A percentile compares a stretch with the other conserved stretches of the same genome.
Evolutionary conservation across 2,797 vertebrate genomes (phyloP).

Genomic region (Mormyrops attenuatus): DNA sequence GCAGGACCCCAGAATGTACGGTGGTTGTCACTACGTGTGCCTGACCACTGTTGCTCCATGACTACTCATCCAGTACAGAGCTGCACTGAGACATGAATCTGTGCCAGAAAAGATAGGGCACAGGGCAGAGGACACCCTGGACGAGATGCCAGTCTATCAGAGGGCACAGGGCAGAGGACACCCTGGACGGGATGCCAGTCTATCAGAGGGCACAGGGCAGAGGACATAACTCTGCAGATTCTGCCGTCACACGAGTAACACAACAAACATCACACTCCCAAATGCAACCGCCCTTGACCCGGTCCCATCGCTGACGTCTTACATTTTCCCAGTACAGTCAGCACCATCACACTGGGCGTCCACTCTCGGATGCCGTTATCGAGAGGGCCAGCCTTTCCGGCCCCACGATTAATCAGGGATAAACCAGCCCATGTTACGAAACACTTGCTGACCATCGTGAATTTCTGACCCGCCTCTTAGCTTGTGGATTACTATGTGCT

Average conservation of each 20-base stretch:
- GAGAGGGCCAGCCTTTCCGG: not conserved
- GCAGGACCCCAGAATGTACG: not conserved
- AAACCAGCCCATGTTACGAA: not conserved
- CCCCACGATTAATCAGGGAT: not conserved
- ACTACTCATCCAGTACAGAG: not conserved
- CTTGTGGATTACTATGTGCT: not conserved
- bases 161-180: too few relatives aligned
- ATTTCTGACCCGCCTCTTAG: not conserved
- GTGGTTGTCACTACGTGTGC: slow-evolving; percentile 46
- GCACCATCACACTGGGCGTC: not conserved
- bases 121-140: not conserved
- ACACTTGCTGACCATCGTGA: not conserved
- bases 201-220: not conserved
- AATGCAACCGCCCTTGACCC: not conserved
- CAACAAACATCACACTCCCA: not conserved
- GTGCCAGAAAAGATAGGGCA: not conserved
- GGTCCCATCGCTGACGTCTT: not conserved
- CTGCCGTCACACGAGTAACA: not conserved
- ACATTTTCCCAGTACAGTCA: not conserved
- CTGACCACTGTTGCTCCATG: slow-evolving; percentile 40
- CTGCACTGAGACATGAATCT: not conserved
- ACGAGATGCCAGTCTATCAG: not conserved
- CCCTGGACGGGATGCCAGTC: too few relatives aligned
- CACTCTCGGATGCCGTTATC: not conserved
- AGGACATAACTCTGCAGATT: not conserved